Conservation (phyloP, 2,797 vertebrate genomes). For the Carcharodon carcharias region DNA sequence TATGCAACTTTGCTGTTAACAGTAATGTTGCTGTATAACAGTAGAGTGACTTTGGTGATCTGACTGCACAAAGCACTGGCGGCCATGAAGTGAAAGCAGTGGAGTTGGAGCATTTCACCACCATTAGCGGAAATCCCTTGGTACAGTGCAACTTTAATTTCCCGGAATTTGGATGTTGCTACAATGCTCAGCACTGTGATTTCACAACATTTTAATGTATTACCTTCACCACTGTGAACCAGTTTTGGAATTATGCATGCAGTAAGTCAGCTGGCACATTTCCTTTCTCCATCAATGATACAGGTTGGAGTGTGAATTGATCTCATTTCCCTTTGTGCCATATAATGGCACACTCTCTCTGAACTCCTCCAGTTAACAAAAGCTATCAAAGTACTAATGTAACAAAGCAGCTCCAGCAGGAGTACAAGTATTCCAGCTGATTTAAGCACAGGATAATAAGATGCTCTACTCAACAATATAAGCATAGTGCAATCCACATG, state of each 20-base stretch:
- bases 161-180: background rate
- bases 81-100: background rate
- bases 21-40: background rate
- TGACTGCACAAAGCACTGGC: background rate
- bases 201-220: constrained; percentile 1
- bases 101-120: background rate
- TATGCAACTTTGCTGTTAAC: background rate
- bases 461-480: background rate
- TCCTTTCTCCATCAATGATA: too few relatives aligned
- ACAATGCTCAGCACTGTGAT: background rate
- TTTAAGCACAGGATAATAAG: background rate
- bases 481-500: background rate
- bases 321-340: background rate
- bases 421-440: background rate
- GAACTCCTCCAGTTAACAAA: background rate
- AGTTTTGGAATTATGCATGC: background rate
- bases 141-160: background rate
- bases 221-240: background rate
- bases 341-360: background rate
- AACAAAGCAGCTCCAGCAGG: background rate
- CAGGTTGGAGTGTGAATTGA: background rate
- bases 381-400: background rate
- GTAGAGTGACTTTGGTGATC: background rate
- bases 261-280: background rate
- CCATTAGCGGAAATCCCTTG: background rate